A percentile compares a stretch with the other conserved stretches of the same genome.
phyloP scores from a whole-genome alignment of 2,113 vertebrate genomes.

The Eublepharis macularius region DNA sequence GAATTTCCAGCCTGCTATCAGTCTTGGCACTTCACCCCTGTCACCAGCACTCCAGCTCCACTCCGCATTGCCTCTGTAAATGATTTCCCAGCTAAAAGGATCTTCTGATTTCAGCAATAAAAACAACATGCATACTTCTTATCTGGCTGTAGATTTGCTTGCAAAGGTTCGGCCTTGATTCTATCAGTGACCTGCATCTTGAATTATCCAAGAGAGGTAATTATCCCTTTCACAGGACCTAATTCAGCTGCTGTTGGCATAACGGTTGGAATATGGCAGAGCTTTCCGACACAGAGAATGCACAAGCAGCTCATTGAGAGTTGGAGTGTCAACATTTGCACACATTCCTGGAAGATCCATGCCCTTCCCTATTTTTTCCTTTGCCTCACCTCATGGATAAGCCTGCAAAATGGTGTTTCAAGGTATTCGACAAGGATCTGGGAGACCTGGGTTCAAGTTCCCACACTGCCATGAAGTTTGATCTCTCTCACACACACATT shows the following conservation, averaged over 20 bases:
- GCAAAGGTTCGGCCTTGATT: conserved; percentile 3
- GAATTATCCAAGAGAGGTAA: not conserved
- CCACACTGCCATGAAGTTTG: too few species aligned
- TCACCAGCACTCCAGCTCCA: not conserved
- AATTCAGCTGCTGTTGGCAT: not conserved
- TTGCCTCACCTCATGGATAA: not conserved
- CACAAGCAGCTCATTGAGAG: not conserved
- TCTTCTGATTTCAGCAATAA: not conserved
- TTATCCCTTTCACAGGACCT: not conserved
- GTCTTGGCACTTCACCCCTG: not conserved
- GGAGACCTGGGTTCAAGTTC: too few species aligned
- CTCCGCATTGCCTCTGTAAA: not conserved
- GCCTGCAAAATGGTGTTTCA: not conserved
- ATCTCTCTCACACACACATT: too few species aligned
- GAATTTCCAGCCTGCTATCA: not conserved
- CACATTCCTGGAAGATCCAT: not conserved
- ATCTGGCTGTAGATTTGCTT: not conserved
- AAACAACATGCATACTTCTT: not conserved
- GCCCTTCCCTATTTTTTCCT: too few species aligned
- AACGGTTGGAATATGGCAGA: not conserved
- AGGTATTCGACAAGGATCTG: not conserved
- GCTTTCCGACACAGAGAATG: not conserved
- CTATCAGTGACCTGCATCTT: not conserved
- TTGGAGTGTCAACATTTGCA: not conserved
- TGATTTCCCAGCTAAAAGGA: conserved; percentile 12